These are phyloP conservation scores for Cochlearius cochlearius DNA, from an alignment of 2,113 vertebrate species.

Conservation along the genomic window DNA sequence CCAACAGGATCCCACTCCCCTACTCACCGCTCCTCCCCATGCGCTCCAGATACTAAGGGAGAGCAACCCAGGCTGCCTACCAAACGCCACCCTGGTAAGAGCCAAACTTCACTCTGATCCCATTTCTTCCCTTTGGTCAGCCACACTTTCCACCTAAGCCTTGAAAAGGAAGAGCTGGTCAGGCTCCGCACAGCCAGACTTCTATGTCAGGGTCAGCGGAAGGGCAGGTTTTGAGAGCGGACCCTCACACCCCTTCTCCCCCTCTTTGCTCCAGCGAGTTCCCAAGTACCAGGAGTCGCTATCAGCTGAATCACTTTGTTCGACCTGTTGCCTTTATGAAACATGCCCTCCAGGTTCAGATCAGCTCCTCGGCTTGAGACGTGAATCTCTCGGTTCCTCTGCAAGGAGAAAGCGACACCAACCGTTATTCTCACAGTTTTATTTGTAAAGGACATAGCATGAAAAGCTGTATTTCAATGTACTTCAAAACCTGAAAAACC, in stretches of 20 bases:
- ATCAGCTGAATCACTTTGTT: neutral
- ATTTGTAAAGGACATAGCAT: conserved; percentile 82
- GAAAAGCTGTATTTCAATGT: conserved; percentile 81
- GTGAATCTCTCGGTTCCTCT: neutral
- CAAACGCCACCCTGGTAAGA: neutral
- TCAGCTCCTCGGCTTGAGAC: neutral
- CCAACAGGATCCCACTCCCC: neutral
- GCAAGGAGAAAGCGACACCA: conserved; percentile 38
- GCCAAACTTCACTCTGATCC: neutral
- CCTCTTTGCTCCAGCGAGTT: neutral
- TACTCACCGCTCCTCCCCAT: neutral
- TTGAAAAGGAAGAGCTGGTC: neutral
- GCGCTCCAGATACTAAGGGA: neutral
- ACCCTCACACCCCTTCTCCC: neutral
- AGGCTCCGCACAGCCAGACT: neutral
- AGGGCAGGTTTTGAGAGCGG: neutral
- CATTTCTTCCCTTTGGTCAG: neutral
- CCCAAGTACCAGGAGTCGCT: neutral
- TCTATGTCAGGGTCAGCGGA: neutral
- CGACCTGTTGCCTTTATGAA: neutral
- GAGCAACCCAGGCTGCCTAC: neutral
- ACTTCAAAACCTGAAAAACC: conserved; percentile 79
- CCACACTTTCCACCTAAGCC: neutral
- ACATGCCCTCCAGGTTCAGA: neutral
- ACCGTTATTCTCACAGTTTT: conserved; percentile 75